Evolutionary conservation across 2,113 vertebrate species (phyloP).

Genomic region (Gymnogyps californianus): DNA sequence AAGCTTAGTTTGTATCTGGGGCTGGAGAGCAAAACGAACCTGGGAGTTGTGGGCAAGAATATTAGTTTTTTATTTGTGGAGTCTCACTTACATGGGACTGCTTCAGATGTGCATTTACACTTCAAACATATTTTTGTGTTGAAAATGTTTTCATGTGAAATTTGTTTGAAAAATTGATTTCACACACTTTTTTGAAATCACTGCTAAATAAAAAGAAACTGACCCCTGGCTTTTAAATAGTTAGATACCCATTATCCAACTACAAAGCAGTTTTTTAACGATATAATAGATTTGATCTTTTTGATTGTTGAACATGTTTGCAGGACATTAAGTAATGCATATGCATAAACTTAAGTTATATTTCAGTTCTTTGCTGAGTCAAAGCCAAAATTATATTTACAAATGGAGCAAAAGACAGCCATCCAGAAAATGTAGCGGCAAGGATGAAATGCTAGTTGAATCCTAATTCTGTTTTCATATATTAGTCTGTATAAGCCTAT

Average conservation of each 20-base stretch:
- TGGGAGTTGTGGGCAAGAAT: neutral
- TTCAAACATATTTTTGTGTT: neutral
- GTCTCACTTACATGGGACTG: neutral
- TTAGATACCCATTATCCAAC: neutral
- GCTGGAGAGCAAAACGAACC: neutral
- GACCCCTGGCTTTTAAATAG: neutral
- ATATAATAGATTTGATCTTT: neutral
- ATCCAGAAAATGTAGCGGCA: neutral
- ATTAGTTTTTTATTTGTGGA: neutral
- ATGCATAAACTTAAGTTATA: neutral
- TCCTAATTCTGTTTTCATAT: slow-evolving; percentile 3
- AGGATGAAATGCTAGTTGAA: slow-evolving; percentile 20
- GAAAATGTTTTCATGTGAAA: neutral
- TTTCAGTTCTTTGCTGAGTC: neutral
- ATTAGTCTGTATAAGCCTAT: neutral
- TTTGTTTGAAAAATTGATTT: neutral
- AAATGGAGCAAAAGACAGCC: neutral
- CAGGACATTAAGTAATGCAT: neutral
- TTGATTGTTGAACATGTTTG: neutral
- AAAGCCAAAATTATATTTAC: neutral
- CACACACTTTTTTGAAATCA: neutral
- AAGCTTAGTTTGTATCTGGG: neutral
- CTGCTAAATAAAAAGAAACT: neutral
- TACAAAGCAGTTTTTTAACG: neutral
- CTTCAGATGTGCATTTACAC: neutral